Evolutionary conservation across 2,888 invertebrate species (phyloP).

Genomic region (Meteorus colon): DNA sequence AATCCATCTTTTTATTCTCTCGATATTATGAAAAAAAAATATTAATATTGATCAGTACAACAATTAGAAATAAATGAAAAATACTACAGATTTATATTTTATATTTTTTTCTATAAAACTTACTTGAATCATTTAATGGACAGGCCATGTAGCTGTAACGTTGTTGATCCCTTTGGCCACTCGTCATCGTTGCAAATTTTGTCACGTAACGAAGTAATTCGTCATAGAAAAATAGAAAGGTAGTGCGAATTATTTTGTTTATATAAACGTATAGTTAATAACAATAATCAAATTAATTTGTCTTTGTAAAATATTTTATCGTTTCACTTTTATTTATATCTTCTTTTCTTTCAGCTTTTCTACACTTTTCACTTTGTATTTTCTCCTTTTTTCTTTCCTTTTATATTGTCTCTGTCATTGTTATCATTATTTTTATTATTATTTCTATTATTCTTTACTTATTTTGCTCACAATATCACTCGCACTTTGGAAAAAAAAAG

Average conservation of each 20-base stretch:
- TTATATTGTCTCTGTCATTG: too few species aligned
- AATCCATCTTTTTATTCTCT: not conserved
- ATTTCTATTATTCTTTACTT: too few species aligned
- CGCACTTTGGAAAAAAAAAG: too few species aligned
- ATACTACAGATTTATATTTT: not conserved
- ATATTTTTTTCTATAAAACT: not conserved
- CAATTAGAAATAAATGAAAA: too few species aligned
- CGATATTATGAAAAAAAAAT: not conserved
- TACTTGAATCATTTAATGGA: slow-evolving; percentile 59
- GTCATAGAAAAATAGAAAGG: slow-evolving; percentile 66
- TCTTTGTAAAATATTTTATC: not conserved
- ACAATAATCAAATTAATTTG: slow-evolving; percentile 1
- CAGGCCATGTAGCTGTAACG: slow-evolving; percentile 67
- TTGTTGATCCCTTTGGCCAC: slow-evolving; percentile 63
- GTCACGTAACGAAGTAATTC: slow-evolving; percentile 67
- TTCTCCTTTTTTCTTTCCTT: not conserved
- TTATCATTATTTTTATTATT: too few species aligned
- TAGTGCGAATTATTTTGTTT: slow-evolving; percentile 60
- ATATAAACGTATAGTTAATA: not conserved
- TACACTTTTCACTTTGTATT: not conserved
- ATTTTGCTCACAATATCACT: too few species aligned
- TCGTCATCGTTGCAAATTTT: slow-evolving; percentile 65
- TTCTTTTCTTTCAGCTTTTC: not conserved
- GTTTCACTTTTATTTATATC: not conserved
- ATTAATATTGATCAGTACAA: not conserved